These are phyloP conservation scores for Gila robusta DNA, from an alignment of 2,797 vertebrate genomes.

Conservation along the genomic window DNA sequence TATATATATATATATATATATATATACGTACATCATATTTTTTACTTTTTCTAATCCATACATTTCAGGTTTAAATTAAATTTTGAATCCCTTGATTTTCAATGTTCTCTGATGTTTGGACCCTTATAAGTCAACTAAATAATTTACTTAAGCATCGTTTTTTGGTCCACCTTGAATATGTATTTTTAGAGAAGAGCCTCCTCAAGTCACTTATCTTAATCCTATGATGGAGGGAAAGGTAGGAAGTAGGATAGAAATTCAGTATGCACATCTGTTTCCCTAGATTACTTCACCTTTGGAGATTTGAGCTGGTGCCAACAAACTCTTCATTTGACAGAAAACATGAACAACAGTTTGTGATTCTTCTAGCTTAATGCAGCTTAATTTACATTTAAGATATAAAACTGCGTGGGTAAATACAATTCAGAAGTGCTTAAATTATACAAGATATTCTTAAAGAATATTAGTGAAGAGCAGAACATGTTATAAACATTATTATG, in stretches of 20 bases:
- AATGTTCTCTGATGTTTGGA: neutral
- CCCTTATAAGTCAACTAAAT: neutral
- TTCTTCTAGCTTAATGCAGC: slow-evolving; percentile 4
- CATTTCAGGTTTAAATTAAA: neutral
- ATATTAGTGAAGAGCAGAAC: neutral
- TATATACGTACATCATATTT: no score
- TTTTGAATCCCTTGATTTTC: neutral
- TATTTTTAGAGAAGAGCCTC: slow-evolving; percentile 14
- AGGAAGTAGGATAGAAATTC: neutral
- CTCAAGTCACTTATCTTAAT: slow-evolving; percentile 21
- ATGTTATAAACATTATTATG: neutral
- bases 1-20: no score
- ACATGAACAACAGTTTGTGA: neutral
- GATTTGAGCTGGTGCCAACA: slow-evolving; percentile 16
- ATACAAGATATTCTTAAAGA: slow-evolving; percentile 29
- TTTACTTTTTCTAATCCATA: neutral
- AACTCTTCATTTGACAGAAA: neutral
- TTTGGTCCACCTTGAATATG: slow-evolving; percentile 19
- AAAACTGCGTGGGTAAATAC: slow-evolving; percentile 53
- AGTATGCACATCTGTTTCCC: slow-evolving; percentile 16
- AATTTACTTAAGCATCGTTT: slow-evolving; percentile 4
- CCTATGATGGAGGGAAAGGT: slow-evolving; percentile 3
- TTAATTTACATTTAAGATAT: neutral
- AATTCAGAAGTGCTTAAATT: slow-evolving; percentile 48
- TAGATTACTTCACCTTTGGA: slow-evolving; percentile 19